Evolutionary conservation across 2,797 vertebrate species (phyloP).

Genomic region (Sebastes minor): DNA sequence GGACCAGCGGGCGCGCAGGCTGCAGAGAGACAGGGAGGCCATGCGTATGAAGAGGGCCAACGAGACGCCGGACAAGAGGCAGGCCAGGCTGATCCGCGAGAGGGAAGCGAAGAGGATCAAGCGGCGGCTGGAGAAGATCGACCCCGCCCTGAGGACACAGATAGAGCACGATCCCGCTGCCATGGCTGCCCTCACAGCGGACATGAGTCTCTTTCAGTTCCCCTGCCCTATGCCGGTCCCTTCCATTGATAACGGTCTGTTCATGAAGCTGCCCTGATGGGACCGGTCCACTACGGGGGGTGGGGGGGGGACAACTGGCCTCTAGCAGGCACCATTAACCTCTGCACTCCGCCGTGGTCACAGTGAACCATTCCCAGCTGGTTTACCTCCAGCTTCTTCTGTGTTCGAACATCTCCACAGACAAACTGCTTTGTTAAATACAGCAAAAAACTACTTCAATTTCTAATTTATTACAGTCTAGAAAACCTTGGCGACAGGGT

Average conservation of each 20-base stretch:
- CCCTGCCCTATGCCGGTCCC: constrained; percentile 92
- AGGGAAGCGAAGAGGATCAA: constrained; percentile 96
- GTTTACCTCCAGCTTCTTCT: constrained; percentile 35
- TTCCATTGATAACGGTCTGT: constrained; percentile 92
- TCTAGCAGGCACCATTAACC: constrained; percentile 18
- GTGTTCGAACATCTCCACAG: constrained; percentile 29
- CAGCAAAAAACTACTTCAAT: constrained; percentile 44
- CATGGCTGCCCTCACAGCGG: constrained; percentile 95
- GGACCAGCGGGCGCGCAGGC: constrained; percentile 91
- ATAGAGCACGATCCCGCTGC: constrained; percentile 97
- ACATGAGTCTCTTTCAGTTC: constrained; percentile 96
- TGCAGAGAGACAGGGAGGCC: constrained; percentile 96
- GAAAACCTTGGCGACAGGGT: constrained; percentile 72
- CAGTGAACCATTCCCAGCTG: constrained; percentile 54
- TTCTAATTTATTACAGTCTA: constrained; percentile 76
- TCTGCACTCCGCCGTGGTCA: constrained; percentile 36
- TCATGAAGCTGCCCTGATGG: constrained; percentile 85
- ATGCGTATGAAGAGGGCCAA: constrained; percentile 96
- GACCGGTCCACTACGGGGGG: not conserved
- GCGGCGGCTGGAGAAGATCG: constrained; percentile 95
- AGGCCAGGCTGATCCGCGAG: constrained; percentile 94
- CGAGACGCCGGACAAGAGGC: constrained; percentile 95
- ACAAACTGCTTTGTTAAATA: constrained; percentile 55
- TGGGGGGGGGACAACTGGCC: not conserved
- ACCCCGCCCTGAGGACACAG: constrained; percentile 94